Base-by-base conservation (phyloP, 2,888 invertebrate species). In the Drosophila setosimentum region DNA sequence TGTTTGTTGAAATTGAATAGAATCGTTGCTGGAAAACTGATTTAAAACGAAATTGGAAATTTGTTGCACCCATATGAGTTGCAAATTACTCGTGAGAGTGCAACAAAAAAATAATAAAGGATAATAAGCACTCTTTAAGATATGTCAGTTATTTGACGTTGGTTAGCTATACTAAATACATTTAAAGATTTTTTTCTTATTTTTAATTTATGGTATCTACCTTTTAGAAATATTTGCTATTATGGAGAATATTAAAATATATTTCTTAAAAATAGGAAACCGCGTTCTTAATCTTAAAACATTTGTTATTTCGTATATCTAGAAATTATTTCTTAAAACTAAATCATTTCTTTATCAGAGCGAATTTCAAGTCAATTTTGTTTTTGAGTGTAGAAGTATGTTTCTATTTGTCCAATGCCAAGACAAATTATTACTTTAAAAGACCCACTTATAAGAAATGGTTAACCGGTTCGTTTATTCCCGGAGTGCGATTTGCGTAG, bases 1-100 rank as follows among this genome's bases (percentile, higher is more conserved):
- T 91, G 90, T 87, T 87, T 91, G 77, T 62, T 53, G 67, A 89
- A 91, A 91, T 89, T 84, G 88, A 87, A 84, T 82, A 66, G 76
- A 67, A 45, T 63, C 42, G 49, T 37, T 48, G 58, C 58, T 48
- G 53, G 21, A 49, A 48, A 58, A 42, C 33, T 64, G 76, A 48
- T 71, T 80, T 58, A 37, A 63, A 65, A 85, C 51, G 77, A 76
- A 80, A 89, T 83, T 70, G 80, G 58, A 77, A 68, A 71, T 75
- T 68, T 24, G 32, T 55, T 48, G 35, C 42, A 40, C 13, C 50
- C 53, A 51, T 27, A 60, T 33, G 60, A 48, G 29, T 18, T 24
- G 32, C 13, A 45, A 54, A 35, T 37, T 54, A 35, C 54, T 37
- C 30, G 29, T 29, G 24, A 27, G 13, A 30, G 7, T 40, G 21